Base-by-base conservation (phyloP, 2,113 vertebrate genomes). In the Tetraodon nigroviridis region DNA sequence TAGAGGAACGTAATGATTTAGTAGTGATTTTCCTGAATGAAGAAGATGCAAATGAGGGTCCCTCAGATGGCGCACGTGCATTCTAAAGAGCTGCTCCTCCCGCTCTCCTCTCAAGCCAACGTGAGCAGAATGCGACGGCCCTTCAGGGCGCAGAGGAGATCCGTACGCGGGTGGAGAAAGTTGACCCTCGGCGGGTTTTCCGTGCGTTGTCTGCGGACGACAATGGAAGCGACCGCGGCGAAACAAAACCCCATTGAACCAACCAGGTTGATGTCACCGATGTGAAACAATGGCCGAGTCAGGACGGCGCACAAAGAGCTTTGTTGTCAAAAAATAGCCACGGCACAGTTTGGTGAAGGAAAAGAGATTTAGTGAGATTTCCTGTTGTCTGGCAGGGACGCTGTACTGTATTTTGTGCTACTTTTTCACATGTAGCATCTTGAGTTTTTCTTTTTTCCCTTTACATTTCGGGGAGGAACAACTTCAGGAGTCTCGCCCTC, bases 71-170 rank as follows among this genome's bases (percentile, higher is more conserved):
- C 69, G 61, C 69, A 64, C 71, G 57, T 79, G 81, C 77, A 84
- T 86, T 82, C 74, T 80, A 86, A 87, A 81, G 58, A 82, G 77
- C 45, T 67, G 81, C 52, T 71, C 62, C 80, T 60, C 17, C 52
- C 47, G 45, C 61, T 67, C 56, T 74, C 66, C 63, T 52, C 42
- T 45, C 42, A 50, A 15, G 27, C 64, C 24, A 48, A 80, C 81
- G 83, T 87, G 83, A 87, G 76, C 52, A 55, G 86, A 82, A 85
- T 86, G 66, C 65, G 24, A 51, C 29, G 53, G 55, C 47, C 56
- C 20, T 64, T 48, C 58, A 57, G 62, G 75, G 66, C 65, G 71
- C 55, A 3, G 60, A 79, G 56, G 54, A 41, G 64, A 76, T 64
- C 69, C 58, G 45, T 48, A 55, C 0, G 17, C 55, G 41, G 32